These are phyloP conservation scores for Ganaspis brasiliensis DNA, from an alignment of 2,888 invertebrate genomes.

Conservation along the genomic window DNA sequence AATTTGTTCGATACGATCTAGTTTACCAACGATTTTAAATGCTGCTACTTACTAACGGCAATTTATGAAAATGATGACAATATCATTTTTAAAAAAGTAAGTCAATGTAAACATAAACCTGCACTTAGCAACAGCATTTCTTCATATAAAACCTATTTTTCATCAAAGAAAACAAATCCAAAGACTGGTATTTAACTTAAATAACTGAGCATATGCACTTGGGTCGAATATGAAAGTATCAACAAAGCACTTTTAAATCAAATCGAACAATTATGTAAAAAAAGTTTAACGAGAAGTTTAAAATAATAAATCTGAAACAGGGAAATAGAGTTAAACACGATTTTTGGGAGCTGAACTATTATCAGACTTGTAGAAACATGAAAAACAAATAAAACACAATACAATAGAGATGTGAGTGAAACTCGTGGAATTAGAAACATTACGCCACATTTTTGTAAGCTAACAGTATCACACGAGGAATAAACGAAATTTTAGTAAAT, in stretches of 20 bases:
- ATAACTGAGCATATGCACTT: not conserved
- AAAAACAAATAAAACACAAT: not conserved
- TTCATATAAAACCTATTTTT: not conserved
- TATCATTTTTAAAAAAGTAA: slow-evolving; percentile 5
- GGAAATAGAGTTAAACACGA: not conserved
- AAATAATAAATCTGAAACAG: not conserved
- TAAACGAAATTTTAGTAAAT: not conserved
- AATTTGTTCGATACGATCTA: not conserved
- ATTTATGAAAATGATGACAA: slow-evolving; percentile 34
- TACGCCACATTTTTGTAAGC: not conserved
- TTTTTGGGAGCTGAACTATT: not conserved
- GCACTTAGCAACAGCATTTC: slow-evolving; percentile 36
- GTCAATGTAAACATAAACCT: not conserved
- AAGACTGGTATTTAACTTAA: not conserved
- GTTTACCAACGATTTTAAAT: not conserved
- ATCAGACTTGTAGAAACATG: not conserved
- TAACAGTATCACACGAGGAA: not conserved
- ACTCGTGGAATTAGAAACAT: slow-evolving; percentile 23
- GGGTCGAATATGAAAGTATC: not conserved
- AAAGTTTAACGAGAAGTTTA: not conserved
- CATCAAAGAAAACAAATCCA: not conserved
- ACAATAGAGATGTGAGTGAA: slow-evolving; percentile 3
- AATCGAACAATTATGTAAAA: not conserved
- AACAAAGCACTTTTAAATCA: not conserved
- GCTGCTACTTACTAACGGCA: not conserved